Conservation (phyloP, 2,797 vertebrate species). For the Champsocephalus esox region DNA sequence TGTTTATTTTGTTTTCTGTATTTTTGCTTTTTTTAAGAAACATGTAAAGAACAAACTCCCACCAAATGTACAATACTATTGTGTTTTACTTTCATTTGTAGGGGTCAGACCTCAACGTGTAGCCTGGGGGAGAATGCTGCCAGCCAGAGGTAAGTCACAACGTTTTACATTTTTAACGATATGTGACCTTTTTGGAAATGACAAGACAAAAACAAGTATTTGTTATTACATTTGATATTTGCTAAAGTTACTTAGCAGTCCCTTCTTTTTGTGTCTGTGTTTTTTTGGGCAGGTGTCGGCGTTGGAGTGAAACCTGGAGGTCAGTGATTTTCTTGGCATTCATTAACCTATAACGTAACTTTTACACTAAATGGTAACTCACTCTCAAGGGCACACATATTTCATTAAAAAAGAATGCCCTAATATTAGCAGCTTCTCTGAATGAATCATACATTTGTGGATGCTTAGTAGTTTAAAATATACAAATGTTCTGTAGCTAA, state of each 20-base stretch:
- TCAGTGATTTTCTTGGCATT: slow-evolving; percentile 41
- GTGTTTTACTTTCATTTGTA: slow-evolving; percentile 36
- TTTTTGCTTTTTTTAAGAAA: background rate
- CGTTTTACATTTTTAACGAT: background rate
- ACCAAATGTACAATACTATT: background rate
- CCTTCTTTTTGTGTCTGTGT: background rate
- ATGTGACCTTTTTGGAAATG: background rate
- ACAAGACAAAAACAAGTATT: background rate
- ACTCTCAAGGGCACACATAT: background rate
- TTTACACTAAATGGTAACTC: background rate
- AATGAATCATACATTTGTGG: background rate
- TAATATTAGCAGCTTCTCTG: background rate
- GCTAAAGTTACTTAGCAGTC: background rate
- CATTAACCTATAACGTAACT: background rate
- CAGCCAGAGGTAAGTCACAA: slow-evolving; percentile 66
- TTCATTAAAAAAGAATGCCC: background rate
- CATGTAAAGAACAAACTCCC: background rate
- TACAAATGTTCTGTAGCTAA: too few relatives aligned
- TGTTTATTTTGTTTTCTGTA: background rate
- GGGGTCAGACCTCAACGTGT: slow-evolving; percentile 79
- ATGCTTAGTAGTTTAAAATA: background rate
- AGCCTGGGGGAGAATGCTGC: slow-evolving; percentile 71
- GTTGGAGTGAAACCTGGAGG: slow-evolving; percentile 73
- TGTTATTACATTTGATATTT: background rate
- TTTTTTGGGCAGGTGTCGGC: slow-evolving; percentile 57